Base-by-base conservation (phyloP, 2,797 vertebrate species). In the Takifugu rubripes region DNA sequence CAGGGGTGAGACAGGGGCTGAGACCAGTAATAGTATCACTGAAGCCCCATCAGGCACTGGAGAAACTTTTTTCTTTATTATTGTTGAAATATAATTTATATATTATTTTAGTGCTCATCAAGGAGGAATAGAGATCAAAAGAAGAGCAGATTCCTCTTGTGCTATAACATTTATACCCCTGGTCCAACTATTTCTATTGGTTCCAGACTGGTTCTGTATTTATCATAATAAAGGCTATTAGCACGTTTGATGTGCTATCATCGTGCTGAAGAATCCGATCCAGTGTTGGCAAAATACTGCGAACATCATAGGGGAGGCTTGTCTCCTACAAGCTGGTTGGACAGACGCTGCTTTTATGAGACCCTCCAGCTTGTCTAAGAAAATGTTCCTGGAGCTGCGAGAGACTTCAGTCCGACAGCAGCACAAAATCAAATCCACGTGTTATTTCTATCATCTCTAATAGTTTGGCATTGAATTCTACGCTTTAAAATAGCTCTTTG, bases 391-490 rank as follows among this genome's bases (percentile, higher is more conserved):
- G 12, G 36, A 40, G 36, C 36, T 40, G 36, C 14, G 36, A 40
- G 57, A 70, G 57, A 51, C 61, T 66, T 84, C 64, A 70, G 82
- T 85, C 77, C 66, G 52, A 60, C 63, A 74, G 52, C 75, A 61
- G 21, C 50, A 54, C 15, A 11, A 77, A 84, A 78, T 76, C 72
- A 65, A 74, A 72, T 25, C 75, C 84, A 83, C 69, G 79, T 83
- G 84, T 67, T 77, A 63, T 78, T 72, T 67, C 70, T 61, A 73
- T 84, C 76, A 67, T 75, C 61, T 74, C 61, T 66, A 57, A 77
- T 75, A 62, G 68, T 69, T 67, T 57, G 65, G 58, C 15, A 27
- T 50, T 53, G 66, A 66, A 67, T 76, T 77, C 79, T 75, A 77
- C 76, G 76, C 71, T 74, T 59, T 64, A 72, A 73, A 56, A 73